These are phyloP conservation scores for Calliopsis andreniformis DNA, from an alignment of 1,140 invertebrate genomes.

Conservation along the genomic window DNA sequence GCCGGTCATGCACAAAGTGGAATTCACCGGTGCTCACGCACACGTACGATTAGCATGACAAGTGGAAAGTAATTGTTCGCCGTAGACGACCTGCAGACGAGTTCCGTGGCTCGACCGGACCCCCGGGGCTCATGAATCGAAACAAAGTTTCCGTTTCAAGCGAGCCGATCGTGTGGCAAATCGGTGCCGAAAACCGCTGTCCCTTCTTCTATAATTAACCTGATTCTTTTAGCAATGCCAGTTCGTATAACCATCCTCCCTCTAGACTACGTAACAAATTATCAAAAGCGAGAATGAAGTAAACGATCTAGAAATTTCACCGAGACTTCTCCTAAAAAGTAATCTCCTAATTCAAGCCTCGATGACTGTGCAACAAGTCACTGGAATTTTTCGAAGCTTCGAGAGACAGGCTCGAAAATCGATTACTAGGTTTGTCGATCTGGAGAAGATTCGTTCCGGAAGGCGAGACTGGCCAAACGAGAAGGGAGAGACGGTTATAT, in stretches of 20 bases:
- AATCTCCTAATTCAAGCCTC: not conserved
- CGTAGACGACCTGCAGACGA: slow-evolving; percentile 52
- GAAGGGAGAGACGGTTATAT: slow-evolving; percentile 56
- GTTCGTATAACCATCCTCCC: not conserved
- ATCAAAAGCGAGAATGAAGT: not conserved
- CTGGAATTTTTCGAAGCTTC: not conserved
- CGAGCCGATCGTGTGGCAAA: not conserved
- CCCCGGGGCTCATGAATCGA: slow-evolving; percentile 44
- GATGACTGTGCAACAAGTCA: slow-evolving; percentile 27
- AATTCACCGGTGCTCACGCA: slow-evolving; percentile 44
- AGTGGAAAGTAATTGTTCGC: slow-evolving; percentile 58
- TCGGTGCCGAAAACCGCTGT: not conserved
- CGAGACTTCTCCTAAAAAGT: not conserved
- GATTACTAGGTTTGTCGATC: slow-evolving; percentile 40
- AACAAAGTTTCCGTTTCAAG: slow-evolving; percentile 42
- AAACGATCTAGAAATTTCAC: too few relatives aligned
- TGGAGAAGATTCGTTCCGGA: slow-evolving; percentile 50
- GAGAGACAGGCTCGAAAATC: slow-evolving; percentile 20
- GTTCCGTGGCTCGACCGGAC: slow-evolving; percentile 29
- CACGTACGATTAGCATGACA: slow-evolving; percentile 53
- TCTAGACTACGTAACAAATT: not conserved
- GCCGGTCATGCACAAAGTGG: slow-evolving; percentile 49
- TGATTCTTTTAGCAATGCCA: not conserved
- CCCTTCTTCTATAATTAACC: slow-evolving; percentile 38
- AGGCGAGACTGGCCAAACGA: slow-evolving; percentile 37